These are phyloP conservation scores for Chaetophractus vellerosus DNA, from an alignment of 2,797 vertebrate species.

Conservation along the genomic window DNA sequence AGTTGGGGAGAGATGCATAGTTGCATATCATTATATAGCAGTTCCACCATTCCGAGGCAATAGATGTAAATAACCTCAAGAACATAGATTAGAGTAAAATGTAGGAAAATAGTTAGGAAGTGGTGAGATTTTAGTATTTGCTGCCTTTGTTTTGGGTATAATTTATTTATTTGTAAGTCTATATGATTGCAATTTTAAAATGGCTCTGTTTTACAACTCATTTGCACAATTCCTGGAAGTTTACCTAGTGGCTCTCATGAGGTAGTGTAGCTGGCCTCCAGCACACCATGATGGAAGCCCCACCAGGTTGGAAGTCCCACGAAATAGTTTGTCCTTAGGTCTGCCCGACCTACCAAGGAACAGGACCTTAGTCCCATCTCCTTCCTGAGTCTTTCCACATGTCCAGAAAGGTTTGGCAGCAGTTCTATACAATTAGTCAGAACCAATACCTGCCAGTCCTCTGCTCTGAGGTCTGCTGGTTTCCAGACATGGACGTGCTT, in stretches of 20 bases:
- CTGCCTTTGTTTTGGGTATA: not conserved
- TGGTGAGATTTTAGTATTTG: not conserved
- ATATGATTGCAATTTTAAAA: slow-evolving; percentile 21
- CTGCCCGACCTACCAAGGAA: not conserved
- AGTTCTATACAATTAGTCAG: not conserved
- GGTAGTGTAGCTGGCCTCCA: not conserved
- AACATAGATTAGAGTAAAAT: not conserved
- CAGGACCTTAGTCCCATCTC: not conserved
- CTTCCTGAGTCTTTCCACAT: not conserved
- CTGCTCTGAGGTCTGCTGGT: not conserved
- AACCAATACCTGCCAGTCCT: not conserved
- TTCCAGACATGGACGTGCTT: not conserved
- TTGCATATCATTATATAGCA: not conserved
- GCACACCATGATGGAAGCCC: not conserved
- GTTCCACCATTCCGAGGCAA: not conserved
- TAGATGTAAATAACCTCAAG: not conserved
- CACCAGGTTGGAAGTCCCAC: not conserved
- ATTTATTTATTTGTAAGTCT: not conserved
- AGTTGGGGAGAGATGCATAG: not conserved
- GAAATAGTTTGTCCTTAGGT: not conserved
- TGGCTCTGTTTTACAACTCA: not conserved
- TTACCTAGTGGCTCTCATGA: not conserved
- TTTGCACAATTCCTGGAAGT: slow-evolving; percentile 14
- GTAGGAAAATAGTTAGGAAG: not conserved
- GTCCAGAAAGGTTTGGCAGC: not conserved